Base-by-base conservation (phyloP, 2,113 vertebrate species). In the Istiophorus platypterus region DNA sequence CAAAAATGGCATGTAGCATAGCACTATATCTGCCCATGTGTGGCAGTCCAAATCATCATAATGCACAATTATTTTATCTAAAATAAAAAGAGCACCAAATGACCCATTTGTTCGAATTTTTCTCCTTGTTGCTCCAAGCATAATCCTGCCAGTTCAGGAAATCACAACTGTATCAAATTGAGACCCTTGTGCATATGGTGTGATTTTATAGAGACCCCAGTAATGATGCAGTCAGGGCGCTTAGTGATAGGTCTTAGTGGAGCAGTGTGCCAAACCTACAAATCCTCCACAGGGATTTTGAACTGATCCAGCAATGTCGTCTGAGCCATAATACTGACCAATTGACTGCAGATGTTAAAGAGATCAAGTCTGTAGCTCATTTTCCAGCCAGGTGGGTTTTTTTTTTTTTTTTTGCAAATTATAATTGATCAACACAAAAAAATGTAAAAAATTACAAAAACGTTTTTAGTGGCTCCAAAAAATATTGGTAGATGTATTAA, bases 331-430 rank as follows among this genome's bases (percentile, higher is more conserved):
- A 86, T 89, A 47, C 91, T 39, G 75, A 84, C 86, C 88, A 93
- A 90, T 85, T 74, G 78, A 85, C 76, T 93, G 92, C 94, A 94
- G 94, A 95, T 94, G 92, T 94, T 90, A 69, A 14, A 27, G 37
- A 13, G 47, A 62, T 63, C 27, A 29, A 3, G 67, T 20, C 78
- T 68, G 62, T 15, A 1, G 66, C 45, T 67, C 54, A 47, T 42
- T 47, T 75, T 72, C 58, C 62, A 67, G 65, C 72, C 61, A 72
- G 71, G 51, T 54, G 2, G 1, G n/a, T n/a, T n/a, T n/a, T 49
- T 49, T 3, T 49, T 56, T 5, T 73, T 31, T 22, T n/a, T 42
- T 59, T 47, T 13, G 18, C 18, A 71, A 27, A 82, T 20, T 29
- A 2, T 49, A 41, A 63, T 80, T 37, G 5, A 62, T 59, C 20